Percentiles rank a stretch among this genome's conserved stretches.
phyloP scores from a whole-genome alignment of 2,113 vertebrate species.

The Haplochromis burtoni region DNA sequence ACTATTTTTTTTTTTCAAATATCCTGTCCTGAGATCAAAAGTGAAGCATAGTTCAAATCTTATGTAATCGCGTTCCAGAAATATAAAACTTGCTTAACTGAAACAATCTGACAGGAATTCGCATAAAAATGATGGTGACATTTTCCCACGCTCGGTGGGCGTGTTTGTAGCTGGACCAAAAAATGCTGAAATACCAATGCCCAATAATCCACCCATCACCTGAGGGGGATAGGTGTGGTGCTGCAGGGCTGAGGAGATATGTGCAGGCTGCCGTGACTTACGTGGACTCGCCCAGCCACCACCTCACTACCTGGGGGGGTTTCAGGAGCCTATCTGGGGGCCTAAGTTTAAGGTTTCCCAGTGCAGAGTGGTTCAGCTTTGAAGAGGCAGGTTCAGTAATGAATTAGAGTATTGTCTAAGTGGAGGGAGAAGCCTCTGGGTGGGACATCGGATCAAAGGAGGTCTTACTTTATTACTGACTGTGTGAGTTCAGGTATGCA shows the following conservation, averaged over 20 bases:
- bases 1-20: background rate
- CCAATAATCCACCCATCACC: slow-evolving; percentile 61
- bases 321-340: slow-evolving; percentile 58
- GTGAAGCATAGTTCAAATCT: background rate
- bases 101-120: background rate
- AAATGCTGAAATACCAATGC: slow-evolving; percentile 48
- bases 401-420: slow-evolving; percentile 66
- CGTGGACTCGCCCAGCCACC: slow-evolving; percentile 68
- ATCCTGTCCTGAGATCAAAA: background rate
- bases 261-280: slow-evolving; percentile 63
- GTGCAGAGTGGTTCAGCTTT: slow-evolving; percentile 52
- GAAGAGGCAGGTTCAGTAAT: slow-evolving; percentile 65
- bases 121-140: background rate
- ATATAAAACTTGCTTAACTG: background rate
- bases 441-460: slow-evolving; percentile 71
- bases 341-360: slow-evolving; percentile 63
- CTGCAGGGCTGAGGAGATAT: slow-evolving; percentile 43
- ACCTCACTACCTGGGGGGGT: slow-evolving; percentile 54
- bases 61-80: background rate
- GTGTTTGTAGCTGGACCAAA: background rate
- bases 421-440: slow-evolving; percentile 56
- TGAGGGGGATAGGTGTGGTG: slow-evolving; percentile 62
- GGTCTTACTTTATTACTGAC: slow-evolving; percentile 63
- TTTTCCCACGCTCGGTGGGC: slow-evolving; percentile 11
- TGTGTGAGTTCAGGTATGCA: slow-evolving; percentile 60